Percentiles rank a stretch among this genome's conserved stretches.
phyloP scores from a whole-genome alignment of 1,140 invertebrate species.

The Eulimnadia texana region DNA sequence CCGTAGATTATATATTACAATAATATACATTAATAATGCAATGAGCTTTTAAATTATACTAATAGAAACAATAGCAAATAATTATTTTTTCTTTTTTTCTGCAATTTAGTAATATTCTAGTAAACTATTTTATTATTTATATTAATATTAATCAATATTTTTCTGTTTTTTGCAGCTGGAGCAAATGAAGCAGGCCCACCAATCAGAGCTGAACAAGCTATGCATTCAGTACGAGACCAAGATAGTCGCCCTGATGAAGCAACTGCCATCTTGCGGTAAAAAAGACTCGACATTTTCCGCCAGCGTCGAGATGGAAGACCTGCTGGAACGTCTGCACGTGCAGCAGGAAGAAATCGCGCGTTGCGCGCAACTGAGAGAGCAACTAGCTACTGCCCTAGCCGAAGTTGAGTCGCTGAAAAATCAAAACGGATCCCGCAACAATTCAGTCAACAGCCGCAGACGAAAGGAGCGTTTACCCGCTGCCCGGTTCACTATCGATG shows the following conservation, averaged over 20 bases:
- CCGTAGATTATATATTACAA: neutral
- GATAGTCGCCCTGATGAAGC: conserved; percentile 10
- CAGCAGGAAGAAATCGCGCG: conserved; percentile 5
- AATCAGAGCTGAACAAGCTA: neutral
- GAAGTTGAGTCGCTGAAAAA: conserved; percentile 2
- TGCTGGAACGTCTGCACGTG: neutral
- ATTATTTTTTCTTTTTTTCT: too few relatives aligned
- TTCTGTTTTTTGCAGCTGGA: neutral
- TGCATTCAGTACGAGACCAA: conserved; percentile 8
- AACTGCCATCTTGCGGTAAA: neutral
- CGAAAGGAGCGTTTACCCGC: neutral
- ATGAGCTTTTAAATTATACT: neutral
- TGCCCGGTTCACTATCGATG: neutral
- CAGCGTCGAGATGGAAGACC: neutral
- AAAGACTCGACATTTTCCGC: conserved; percentile 3
- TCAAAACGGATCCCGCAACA: neutral
- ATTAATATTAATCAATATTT: neutral
- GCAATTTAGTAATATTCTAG: neutral
- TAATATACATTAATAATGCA: neutral
- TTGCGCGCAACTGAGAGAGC: neutral
- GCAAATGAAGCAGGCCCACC: conserved; percentile 3
- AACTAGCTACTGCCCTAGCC: neutral
- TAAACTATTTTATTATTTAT: neutral
- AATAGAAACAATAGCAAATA: too few relatives aligned
- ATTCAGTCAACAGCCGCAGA: neutral